Evolutionary conservation across 2,888 invertebrate species (phyloP).

Genomic region (Clitarchus hookeri): DNA sequence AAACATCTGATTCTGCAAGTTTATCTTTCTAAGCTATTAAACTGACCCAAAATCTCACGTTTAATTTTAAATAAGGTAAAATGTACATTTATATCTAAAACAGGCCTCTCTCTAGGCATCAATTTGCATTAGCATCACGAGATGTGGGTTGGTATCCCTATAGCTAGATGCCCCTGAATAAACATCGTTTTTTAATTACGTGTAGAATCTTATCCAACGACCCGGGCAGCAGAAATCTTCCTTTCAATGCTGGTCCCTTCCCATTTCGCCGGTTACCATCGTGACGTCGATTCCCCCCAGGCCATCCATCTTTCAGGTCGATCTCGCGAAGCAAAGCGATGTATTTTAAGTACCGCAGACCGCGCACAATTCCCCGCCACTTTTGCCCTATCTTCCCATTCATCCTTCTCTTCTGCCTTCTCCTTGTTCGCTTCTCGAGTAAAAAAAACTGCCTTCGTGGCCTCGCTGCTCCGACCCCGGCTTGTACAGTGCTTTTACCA

Average conservation of each 20-base stretch:
- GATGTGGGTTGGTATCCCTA: too few relatives aligned
- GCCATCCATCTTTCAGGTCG: not conserved
- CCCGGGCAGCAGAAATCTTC: not conserved
- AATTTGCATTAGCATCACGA: too few relatives aligned
- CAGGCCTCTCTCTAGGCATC: too few relatives aligned
- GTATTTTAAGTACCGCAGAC: not conserved
- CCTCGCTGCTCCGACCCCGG: not conserved
- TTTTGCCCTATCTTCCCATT: not conserved
- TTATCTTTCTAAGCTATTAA: too few relatives aligned
- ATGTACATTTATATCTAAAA: too few relatives aligned
- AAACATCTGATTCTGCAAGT: too few relatives aligned
- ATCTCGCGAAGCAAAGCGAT: conserved; percentile 1
- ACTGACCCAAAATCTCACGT: too few relatives aligned
- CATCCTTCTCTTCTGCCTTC: not conserved
- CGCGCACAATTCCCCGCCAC: not conserved
- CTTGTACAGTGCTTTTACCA: not conserved
- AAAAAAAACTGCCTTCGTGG: not conserved
- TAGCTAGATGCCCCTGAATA: too few relatives aligned
- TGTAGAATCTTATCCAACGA: too few relatives aligned
- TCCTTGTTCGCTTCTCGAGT: not conserved
- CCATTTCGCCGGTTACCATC: not conserved
- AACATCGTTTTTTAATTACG: too few relatives aligned
- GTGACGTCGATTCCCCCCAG: not conserved
- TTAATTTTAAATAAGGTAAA: too few relatives aligned
- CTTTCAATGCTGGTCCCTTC: not conserved